These are phyloP conservation scores for Azemiops feae DNA, from an alignment of 2,113 vertebrate species.

Conservation along the genomic window DNA sequence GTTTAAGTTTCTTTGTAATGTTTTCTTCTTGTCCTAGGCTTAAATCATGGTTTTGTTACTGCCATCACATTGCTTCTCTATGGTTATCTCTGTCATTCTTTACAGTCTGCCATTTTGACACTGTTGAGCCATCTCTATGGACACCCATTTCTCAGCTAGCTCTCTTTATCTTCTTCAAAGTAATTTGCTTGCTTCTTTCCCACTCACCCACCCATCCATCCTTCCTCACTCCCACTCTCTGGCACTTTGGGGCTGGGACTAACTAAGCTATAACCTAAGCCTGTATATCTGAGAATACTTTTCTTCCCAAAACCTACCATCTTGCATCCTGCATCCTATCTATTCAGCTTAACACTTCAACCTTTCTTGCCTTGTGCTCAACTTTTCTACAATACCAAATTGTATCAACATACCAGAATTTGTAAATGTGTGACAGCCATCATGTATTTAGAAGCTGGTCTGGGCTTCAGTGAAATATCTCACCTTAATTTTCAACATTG, in stretches of 20 bases:
- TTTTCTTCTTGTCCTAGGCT: background rate
- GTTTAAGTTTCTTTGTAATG: background rate
- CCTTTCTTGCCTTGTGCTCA: background rate
- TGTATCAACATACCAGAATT: background rate
- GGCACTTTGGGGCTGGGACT: background rate
- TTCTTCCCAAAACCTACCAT: background rate
- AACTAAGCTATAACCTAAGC: background rate
- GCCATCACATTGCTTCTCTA: background rate
- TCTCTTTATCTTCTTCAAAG: background rate
- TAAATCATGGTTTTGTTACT: background rate
- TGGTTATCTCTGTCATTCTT: background rate
- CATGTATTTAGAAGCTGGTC: background rate
- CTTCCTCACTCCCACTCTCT: background rate
- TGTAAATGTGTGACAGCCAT: background rate
- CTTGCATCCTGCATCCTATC: background rate
- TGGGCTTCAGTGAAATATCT: background rate
- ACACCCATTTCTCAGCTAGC: background rate
- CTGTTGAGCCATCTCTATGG: background rate
- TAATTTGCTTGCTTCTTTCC: background rate
- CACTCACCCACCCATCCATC: background rate
- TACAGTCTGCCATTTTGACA: background rate
- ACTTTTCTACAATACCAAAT: background rate
- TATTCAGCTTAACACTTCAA: background rate
- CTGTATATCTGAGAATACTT: background rate
- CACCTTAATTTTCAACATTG: background rate